These are phyloP conservation scores for Platysteira castanea DNA, from an alignment of 2,113 vertebrate genomes.

Conservation along the genomic window DNA sequence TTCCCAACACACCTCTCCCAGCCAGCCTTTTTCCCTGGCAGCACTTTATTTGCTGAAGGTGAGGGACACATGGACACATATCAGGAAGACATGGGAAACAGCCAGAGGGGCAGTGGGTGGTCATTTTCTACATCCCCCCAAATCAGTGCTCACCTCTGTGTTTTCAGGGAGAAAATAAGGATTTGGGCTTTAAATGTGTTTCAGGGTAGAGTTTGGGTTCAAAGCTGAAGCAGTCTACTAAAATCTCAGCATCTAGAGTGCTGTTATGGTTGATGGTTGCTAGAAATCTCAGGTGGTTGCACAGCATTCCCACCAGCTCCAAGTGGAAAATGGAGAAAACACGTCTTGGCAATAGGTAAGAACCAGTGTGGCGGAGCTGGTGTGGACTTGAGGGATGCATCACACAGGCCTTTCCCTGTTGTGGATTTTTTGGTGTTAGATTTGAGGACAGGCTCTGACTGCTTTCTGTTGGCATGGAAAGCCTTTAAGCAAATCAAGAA, in stretches of 20 bases:
- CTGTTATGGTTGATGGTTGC: background rate
- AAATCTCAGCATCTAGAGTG: background rate
- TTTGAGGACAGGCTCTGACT: background rate
- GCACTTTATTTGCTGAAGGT: background rate
- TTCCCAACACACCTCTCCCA: background rate
- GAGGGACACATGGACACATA: fast-evolving
- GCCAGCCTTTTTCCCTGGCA: background rate
- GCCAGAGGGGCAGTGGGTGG: background rate
- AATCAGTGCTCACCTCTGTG: background rate
- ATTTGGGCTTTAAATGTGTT: background rate
- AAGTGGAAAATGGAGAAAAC: background rate
- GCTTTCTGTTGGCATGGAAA: background rate
- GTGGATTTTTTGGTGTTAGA: background rate
- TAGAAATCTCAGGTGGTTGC: fast-evolving
- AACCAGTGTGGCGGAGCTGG: background rate
- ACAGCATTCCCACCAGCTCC: background rate
- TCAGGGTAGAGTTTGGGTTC: background rate
- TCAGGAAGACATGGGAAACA: background rate
- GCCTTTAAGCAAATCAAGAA: background rate
- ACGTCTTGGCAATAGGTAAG: background rate
- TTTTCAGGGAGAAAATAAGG: background rate
- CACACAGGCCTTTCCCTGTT: background rate
- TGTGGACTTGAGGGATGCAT: background rate
- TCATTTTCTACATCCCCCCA: background rate
- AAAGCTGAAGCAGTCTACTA: background rate